Evolutionary conservation across 2,797 vertebrate species (phyloP).

Genomic region (Poecilia picta): DNA sequence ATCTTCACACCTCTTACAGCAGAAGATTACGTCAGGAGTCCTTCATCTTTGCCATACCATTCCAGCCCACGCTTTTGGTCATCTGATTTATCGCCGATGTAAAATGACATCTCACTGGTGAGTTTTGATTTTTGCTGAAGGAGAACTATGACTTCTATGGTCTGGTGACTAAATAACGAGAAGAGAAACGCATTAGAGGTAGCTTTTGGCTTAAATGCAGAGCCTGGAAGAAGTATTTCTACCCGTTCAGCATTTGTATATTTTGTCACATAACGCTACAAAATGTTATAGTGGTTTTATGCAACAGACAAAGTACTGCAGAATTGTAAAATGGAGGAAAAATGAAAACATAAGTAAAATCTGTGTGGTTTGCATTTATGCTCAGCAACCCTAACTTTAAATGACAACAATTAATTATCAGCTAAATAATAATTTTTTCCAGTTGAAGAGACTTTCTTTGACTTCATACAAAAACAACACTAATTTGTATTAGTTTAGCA

Average conservation of each 20-base stretch:
- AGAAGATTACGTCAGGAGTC: conserved; percentile 26
- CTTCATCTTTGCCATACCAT: conserved; percentile 18
- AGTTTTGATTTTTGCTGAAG: conserved; percentile 26
- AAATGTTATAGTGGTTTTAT: neutral
- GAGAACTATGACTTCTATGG: neutral
- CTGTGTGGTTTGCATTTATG: neutral
- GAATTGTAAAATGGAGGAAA: neutral
- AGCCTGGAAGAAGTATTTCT: neutral
- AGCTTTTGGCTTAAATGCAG: neutral
- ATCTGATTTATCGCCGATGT: conserved; percentile 34
- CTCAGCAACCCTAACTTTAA: neutral
- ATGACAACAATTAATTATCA: neutral
- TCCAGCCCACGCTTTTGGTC: conserved; percentile 27
- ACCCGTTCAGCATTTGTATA: neutral
- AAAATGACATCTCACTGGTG: conserved; percentile 56
- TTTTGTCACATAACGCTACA: neutral
- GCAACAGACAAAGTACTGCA: neutral
- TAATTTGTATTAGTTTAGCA: neutral
- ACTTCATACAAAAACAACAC: neutral
- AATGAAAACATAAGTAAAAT: neutral
- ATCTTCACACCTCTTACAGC: conserved; percentile 42
- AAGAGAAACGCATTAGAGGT: conserved; percentile 21
- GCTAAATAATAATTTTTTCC: neutral
- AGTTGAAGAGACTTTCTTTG: neutral
- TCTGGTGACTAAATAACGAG: conserved; percentile 1